Percentiles rank a stretch among this genome's conserved stretches.
Evolutionary conservation across 1,140 invertebrate genomes (phyloP).

Genomic region (Octopus sinensis): DNA sequence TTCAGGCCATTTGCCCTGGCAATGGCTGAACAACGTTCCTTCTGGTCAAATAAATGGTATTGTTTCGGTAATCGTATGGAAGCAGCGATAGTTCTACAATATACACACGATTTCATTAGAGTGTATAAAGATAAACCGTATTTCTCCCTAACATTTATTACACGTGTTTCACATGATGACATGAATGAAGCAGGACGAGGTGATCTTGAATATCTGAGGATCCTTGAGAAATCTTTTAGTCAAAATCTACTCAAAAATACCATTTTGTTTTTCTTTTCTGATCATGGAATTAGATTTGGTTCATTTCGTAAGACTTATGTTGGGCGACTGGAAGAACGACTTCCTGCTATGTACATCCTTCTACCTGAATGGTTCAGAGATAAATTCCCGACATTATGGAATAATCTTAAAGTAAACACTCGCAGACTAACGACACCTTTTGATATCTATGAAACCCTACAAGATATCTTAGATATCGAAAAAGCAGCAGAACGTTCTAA

Average conservation of each 20-base stretch:
- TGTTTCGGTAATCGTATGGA: slow-evolving; percentile 45
- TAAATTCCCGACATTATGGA: slow-evolving; percentile 65
- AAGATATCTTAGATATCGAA: slow-evolving; percentile 50
- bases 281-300: slow-evolving; percentile 90
- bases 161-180: slow-evolving; percentile 54
- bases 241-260: slow-evolving; percentile 59
- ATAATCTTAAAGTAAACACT: slow-evolving; percentile 69
- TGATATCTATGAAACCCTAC: slow-evolving; percentile 58
- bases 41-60: slow-evolving; percentile 49
- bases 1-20: slow-evolving; percentile 44
- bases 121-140: slow-evolving; percentile 38
- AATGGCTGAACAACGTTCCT: slow-evolving; percentile 33
- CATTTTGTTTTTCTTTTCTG: slow-evolving; percentile 77
- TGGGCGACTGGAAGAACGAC: slow-evolving; percentile 83
- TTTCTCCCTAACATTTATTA: slow-evolving; percentile 55
- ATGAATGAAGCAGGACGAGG: slow-evolving; percentile 46
- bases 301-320: slow-evolving; percentile 72
- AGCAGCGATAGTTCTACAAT: slow-evolving; percentile 49
- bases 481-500: slow-evolving; percentile 15
- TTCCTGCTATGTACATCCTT: slow-evolving; percentile 79
- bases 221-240: slow-evolving; percentile 47
- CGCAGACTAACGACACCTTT: slow-evolving; percentile 58
- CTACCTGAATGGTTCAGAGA: slow-evolving; percentile 72
- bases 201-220: slow-evolving; percentile 46
- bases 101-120: slow-evolving; percentile 41